A percentile compares a stretch with the other conserved stretches of the same genome.
phyloP scores from a whole-genome alignment of 2,113 vertebrate species.

The Lasiurus cinereus region DNA sequence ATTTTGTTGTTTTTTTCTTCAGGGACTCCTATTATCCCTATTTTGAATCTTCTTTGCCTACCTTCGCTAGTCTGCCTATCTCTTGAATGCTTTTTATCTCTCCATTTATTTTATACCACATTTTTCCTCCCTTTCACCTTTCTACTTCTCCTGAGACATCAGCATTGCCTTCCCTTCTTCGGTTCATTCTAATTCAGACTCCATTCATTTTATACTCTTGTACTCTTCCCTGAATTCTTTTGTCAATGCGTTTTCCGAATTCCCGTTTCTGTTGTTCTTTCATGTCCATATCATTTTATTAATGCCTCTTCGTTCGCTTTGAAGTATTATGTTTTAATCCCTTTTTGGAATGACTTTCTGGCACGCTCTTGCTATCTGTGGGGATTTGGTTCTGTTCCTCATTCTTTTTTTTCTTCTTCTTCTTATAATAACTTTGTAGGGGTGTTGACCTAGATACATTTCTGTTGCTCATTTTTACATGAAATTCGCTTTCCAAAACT shows the following conservation, averaged over 20 bases:
- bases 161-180: neutral
- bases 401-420: conserved; percentile 38
- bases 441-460: conserved; percentile 79
- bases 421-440: conserved; percentile 79
- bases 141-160: neutral
- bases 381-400: conserved; percentile 63
- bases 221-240: conserved; percentile 22
- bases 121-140: neutral
- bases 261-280: conserved; percentile 55
- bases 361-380: conserved; percentile 57
- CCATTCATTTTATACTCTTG: conserved; percentile 5
- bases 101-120: neutral
- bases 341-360: conserved; percentile 45
- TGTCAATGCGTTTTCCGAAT: neutral
- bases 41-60: neutral
- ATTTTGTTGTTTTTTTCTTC: neutral
- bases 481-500: conserved; percentile 71
- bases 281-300: conserved; percentile 48
- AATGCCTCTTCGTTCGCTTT: conserved; percentile 52
- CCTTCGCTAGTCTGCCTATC: neutral
- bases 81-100: neutral
- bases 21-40: neutral
- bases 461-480: conserved; percentile 72
- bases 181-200: neutral
- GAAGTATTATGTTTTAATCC: conserved; percentile 51